phyloP scores from a whole-genome alignment of 2,888 invertebrate genomes.

The Oscheius sp. region DNA sequence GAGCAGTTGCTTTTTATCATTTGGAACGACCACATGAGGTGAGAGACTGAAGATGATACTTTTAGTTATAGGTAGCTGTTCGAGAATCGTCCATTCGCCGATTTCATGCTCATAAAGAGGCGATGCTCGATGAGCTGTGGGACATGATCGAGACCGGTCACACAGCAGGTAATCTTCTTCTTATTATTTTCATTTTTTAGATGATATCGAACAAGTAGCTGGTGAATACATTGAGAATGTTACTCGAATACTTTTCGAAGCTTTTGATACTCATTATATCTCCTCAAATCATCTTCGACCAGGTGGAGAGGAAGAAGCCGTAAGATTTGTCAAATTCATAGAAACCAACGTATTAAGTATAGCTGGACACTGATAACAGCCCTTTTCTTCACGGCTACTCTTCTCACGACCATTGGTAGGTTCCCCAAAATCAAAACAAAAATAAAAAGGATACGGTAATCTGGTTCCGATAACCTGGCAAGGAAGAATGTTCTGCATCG shows the following conservation, averaged over 20 bases:
- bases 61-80: neutral
- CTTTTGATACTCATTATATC: conserved; percentile 70
- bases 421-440: neutral
- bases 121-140: conserved; percentile 65
- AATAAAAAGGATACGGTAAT: conserved; percentile 65
- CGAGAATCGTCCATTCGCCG: conserved; percentile 40
- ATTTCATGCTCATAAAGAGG: conserved; percentile 53
- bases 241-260: conserved; percentile 68
- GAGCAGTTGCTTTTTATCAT: conserved; percentile 68
- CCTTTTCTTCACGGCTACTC: conserved; percentile 69
- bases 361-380: conserved; percentile 69
- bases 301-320: conserved; percentile 45
- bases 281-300: conserved; percentile 57
- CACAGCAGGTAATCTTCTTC: conserved; percentile 35
- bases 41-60: neutral
- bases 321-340: too few species aligned
- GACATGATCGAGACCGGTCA: conserved; percentile 47
- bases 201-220: conserved; percentile 50
- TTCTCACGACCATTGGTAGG: conserved; percentile 68
- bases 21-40: conserved; percentile 68
- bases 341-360: conserved; percentile 37
- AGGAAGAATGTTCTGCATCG: conserved; percentile 70
- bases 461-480: conserved; percentile 68
- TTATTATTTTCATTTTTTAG: conserved; percentile 24
- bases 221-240: conserved; percentile 66